phyloP scores from a whole-genome alignment of 2,888 invertebrate species.

The Amiota mariae region DNA sequence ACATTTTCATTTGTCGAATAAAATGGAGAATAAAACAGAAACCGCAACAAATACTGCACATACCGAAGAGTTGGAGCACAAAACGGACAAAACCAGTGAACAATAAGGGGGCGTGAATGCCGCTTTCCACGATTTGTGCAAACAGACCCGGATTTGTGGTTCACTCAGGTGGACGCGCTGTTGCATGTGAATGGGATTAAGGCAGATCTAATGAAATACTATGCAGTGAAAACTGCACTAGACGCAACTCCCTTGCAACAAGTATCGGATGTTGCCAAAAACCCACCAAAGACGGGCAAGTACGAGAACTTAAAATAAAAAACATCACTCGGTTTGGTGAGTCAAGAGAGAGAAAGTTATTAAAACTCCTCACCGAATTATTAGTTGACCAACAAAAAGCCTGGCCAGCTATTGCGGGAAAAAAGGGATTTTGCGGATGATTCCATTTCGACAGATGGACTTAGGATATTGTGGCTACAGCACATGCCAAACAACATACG shows the following conservation, averaged over 20 bases:
- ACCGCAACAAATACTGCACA: too few species aligned
- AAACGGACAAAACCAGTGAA: too few species aligned
- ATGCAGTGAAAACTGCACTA: background rate
- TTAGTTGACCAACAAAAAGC: background rate
- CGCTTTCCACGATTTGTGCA: background rate
- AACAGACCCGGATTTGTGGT: background rate
- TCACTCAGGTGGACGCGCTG: background rate
- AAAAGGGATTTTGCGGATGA: background rate
- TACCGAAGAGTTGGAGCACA: too few species aligned
- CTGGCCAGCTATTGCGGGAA: background rate
- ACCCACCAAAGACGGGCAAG: background rate
- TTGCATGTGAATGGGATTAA: background rate
- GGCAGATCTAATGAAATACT: background rate
- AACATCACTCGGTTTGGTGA: background rate
- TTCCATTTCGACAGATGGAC: background rate
- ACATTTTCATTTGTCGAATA: too few species aligned
- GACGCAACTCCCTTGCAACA: too few species aligned
- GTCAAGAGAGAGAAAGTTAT: background rate
- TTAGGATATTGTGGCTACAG: background rate
- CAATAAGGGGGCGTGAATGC: background rate
- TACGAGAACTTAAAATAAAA: background rate
- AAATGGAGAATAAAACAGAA: too few species aligned
- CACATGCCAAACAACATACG: background rate
- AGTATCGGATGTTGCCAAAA: conserved; percentile 7
- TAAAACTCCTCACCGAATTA: too few species aligned